Evolutionary conservation across 1,140 invertebrate genomes (phyloP), one percentile per base, ranked within the genome.

Genomic region (Brachionus angularis): DNA sequence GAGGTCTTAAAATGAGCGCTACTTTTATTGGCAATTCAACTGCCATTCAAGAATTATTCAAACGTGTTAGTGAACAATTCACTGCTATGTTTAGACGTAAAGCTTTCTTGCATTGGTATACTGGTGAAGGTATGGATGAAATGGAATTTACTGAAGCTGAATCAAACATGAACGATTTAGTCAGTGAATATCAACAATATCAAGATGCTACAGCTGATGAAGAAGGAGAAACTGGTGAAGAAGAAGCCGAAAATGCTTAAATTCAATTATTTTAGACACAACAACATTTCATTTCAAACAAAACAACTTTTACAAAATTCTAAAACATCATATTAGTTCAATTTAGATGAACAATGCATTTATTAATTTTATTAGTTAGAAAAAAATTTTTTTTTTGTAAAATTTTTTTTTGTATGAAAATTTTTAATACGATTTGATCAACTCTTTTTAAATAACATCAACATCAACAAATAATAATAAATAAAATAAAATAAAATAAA

Each of bases 61-160:
- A 72, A 47, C 50, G 70, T 58, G 42, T 69, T 33, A 23, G 85
- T 18, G 89, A 91, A 80, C 89, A 91, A 77, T 92, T 91, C 77
- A 89, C 88, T 21, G 83, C 90, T 62, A 94, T 94, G 91, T 94
- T 94, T 85, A 86, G 91, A 76, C 85, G 91, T 76, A 91, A 90
- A 86, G 75, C 90, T 79, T 94, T 94, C 87, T 84, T 94, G 62
- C 91, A 94, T 85, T 94, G 91, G 91, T 88, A 89, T 86, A 88
- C 81, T 7, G 82, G 82, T 18, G 83, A 84, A 75, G 83, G 84
- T 25, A 86, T 86, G 85, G 83, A 85, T 73, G 85, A 85, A 75
- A 84, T 85, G 83, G 82, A 86, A 79, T 85, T 85, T 78, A 85
- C 85, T 49, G 85, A 86, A 79, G 86, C 86, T 27, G 85, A 86